A percentile compares a stretch with the other conserved stretches of the same genome.
Conservation (phyloP, 2,113 vertebrate genomes). For the Thryonomys swinderianus region DNA sequence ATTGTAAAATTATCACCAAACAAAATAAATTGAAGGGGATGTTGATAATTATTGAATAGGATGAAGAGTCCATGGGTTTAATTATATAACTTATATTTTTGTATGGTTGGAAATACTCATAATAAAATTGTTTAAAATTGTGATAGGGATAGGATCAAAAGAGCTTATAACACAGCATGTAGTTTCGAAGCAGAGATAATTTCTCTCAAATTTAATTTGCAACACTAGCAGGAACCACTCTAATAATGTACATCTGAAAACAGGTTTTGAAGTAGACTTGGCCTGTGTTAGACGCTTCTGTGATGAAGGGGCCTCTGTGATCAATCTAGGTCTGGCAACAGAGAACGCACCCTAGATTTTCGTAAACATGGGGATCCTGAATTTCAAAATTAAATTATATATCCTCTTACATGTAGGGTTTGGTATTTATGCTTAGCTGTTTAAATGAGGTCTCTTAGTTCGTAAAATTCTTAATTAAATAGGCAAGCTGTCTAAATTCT, state of each 20-base stretch:
- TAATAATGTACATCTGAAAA: not conserved
- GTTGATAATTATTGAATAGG: not conserved
- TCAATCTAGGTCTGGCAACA: not conserved
- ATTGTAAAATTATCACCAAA: not conserved
- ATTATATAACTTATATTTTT: not conserved
- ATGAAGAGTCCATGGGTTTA: not conserved
- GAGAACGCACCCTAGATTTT: not conserved
- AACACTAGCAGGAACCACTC: not conserved
- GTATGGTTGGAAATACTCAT: constrained; percentile 15
- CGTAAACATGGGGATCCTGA: not conserved
- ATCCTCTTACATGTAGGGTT: not conserved
- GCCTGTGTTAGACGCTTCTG: not conserved
- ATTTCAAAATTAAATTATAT: constrained; percentile 61
- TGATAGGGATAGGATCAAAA: not conserved
- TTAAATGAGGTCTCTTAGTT: constrained; percentile 66
- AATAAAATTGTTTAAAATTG: constrained; percentile 28
- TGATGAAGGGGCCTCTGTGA: not conserved
- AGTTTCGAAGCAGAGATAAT: not conserved
- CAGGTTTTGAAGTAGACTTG: constrained; percentile 28
- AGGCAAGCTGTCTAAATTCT: constrained; percentile 67
- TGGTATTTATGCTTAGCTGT: constrained; percentile 48
- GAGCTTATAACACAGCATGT: not conserved
- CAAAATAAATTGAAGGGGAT: constrained; percentile 9
- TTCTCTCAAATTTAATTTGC: constrained; percentile 40
- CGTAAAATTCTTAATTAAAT: constrained; percentile 77